Evolutionary conservation across 2,797 vertebrate genomes (phyloP).

Genomic region (Gymnothorax reevesii): DNA sequence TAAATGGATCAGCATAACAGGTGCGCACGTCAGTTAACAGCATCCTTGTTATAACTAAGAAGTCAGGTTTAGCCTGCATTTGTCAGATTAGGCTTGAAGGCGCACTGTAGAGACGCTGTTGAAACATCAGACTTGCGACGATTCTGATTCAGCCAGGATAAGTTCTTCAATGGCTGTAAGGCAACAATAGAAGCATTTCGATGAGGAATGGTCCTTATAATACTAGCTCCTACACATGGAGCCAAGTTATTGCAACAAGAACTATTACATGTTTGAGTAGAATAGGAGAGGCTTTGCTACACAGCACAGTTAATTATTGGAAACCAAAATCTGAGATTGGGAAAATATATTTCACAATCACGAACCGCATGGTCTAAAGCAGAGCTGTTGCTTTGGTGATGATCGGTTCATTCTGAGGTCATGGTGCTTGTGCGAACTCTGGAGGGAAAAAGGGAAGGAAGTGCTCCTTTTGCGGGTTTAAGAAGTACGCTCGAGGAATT

Average conservation of each 20-base stretch:
- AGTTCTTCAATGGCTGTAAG: conserved; percentile 17
- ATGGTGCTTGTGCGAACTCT: not conserved
- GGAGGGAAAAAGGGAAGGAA: not conserved
- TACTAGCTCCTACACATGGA: not conserved
- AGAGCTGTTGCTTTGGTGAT: not conserved
- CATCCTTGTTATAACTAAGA: conserved; percentile 25
- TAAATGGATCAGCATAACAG: conserved; percentile 39
- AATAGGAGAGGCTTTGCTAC: conserved; percentile 22
- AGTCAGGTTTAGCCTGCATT: conserved; percentile 34
- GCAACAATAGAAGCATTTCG: conserved; percentile 3
- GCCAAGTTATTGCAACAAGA: not conserved
- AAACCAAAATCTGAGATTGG: conserved; percentile 30
- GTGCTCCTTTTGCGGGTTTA: not conserved
- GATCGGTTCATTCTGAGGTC: not conserved
- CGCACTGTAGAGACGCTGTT: conserved; percentile 21
- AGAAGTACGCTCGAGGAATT: not conserved
- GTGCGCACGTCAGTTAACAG: conserved; percentile 18
- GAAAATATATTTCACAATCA: conserved; percentile 49
- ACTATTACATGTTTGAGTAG: not conserved
- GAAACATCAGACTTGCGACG: conserved; percentile 11
- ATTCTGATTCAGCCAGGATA: conserved; percentile 18
- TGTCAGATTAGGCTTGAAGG: conserved; percentile 31
- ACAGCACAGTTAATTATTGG: conserved; percentile 33
- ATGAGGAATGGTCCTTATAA: not conserved
- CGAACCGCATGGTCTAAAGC: conserved; percentile 50